Percentiles rank a stretch among this genome's conserved stretches.
phyloP scores from a whole-genome alignment of 2,797 vertebrate species.

The Merluccius polli region DNA sequence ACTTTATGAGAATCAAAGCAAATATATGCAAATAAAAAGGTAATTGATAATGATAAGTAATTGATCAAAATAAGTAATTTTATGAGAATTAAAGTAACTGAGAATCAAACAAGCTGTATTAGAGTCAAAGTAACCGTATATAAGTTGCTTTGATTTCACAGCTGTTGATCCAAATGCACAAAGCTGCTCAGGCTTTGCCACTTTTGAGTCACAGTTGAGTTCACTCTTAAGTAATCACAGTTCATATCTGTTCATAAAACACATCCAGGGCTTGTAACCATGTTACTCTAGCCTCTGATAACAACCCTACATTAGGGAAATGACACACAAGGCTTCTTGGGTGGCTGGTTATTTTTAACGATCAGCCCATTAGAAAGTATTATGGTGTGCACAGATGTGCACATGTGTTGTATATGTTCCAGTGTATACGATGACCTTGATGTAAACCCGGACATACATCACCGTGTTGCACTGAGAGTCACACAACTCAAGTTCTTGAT shows the following conservation, averaged over 20 bases:
- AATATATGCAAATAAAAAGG: too few species aligned
- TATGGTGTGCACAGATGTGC: neutral
- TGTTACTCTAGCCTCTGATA: neutral
- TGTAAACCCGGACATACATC: neutral
- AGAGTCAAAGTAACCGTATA: neutral
- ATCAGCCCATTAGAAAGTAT: neutral
- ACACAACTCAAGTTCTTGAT: neutral
- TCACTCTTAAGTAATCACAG: neutral
- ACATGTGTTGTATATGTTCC: neutral
- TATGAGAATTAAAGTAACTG: constrained; percentile 1
- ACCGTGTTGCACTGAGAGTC: neutral
- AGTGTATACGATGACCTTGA: neutral
- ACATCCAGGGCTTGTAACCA: neutral
- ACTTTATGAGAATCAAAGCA: too few species aligned
- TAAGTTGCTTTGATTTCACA: neutral
- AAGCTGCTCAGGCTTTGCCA: neutral
- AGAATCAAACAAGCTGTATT: neutral
- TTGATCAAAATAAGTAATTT: too few species aligned
- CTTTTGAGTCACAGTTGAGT: neutral
- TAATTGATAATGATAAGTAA: too few species aligned
- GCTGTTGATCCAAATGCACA: neutral
- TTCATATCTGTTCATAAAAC: neutral
- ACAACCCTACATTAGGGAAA: neutral
- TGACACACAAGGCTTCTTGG: neutral
- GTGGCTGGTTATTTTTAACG: neutral